Evolutionary conservation across 1,140 invertebrate genomes (phyloP), one percentile per base, ranked within the genome.

Genomic region (Heliconius congener): DNA sequence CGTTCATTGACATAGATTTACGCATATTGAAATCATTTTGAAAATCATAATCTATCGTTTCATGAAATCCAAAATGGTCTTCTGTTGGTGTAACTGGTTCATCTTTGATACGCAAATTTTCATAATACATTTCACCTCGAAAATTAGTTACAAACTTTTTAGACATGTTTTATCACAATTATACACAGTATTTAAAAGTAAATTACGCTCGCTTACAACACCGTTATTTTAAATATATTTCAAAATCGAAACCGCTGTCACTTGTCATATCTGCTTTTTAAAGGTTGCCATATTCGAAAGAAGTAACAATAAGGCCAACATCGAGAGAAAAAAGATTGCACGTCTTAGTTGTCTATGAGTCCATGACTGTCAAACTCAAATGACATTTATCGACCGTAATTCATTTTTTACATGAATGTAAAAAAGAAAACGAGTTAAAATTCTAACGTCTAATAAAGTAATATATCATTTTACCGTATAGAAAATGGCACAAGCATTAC

Each of bases 1-100:
- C 91, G 73, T 86, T 91, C 91, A 93, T 92, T 27, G 93, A 94
- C 70, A 94, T 76, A 13, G 93, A 94, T 83, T 91, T 94, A 73
- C 84, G 91, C 85, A 93, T 88, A 9, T 66, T 66, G 13, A 80
- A 88, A 34, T 84, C 81, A 75, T 86, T 79, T 71, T 88, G 85
- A 73, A 87, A 86, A 18, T 66, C 60, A 66, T 66, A 66, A 66
- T 66, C 60, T 13, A 66, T 30, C 3, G 8, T 27, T 66, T 66
- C 60, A n/a, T 66, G 60, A 66, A 66, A 66, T 30, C 60, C 87
- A 79, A 92, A 93, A 73, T 91, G 88, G 77, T 93, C 87, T 73
- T 92, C 88, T 39, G 75, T 85, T 23, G 91, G 90, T 74, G 90
- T 87, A 4, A 85, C 34, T 52, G 90, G 91, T 85, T 94, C 93